Conservation (phyloP, 2,797 vertebrate genomes). For the Cottoperca gobio region DNA sequence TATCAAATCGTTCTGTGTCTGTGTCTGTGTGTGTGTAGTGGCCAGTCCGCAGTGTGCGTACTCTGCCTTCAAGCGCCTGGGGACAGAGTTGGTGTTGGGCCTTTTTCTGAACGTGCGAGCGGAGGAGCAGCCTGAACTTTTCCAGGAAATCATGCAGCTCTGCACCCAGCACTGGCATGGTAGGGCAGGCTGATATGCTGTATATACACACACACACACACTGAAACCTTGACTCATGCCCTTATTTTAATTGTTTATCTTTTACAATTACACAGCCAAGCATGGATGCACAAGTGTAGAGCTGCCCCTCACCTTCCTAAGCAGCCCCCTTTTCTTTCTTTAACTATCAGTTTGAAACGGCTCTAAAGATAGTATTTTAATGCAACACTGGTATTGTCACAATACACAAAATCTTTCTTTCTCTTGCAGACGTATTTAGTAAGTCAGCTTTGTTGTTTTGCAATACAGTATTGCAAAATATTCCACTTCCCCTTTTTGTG, state of each 20-base stretch:
- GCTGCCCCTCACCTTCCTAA: background rate
- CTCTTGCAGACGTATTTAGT: background rate
- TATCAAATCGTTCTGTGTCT: constrained; percentile 3
- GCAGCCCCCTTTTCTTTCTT: no score
- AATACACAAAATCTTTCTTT: background rate
- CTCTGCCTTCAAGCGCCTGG: constrained; percentile 71
- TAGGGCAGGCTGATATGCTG: constrained; percentile 25
- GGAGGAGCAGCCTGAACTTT: constrained; percentile 73
- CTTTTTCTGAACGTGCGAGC: constrained; percentile 77
- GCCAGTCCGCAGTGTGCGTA: constrained; percentile 69
- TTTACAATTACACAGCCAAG: background rate
- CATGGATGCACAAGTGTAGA: no score
- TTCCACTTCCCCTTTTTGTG: constrained; percentile 32
- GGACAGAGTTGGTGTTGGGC: constrained; percentile 77
- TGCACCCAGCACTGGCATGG: constrained; percentile 82
- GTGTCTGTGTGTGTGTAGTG: constrained; percentile 35
- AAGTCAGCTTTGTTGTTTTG: background rate
- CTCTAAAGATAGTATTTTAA: background rate
- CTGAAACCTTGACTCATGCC: no score
- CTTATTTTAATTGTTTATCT: background rate
- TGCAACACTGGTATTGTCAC: background rate
- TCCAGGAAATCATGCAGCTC: constrained; percentile 74
- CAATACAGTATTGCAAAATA: constrained; percentile 25
- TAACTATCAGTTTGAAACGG: background rate
- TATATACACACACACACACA: background rate